These are phyloP conservation scores for Bolinopsis microptera DNA, from an alignment of 37 sponge, comb jelly and placozoan species.

Conservation along the genomic window DNA sequence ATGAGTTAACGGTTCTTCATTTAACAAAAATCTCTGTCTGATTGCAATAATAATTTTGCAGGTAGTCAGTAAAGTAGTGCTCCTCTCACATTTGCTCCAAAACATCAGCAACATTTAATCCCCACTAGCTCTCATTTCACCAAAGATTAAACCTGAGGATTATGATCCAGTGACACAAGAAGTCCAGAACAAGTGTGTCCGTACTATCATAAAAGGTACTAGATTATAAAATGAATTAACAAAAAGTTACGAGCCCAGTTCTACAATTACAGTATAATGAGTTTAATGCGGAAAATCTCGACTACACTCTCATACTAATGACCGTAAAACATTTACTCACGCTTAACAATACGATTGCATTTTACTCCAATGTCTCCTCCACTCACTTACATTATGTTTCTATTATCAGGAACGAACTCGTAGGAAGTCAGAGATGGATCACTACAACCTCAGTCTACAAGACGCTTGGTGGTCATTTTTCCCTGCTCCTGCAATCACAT, in stretches of 20 bases:
- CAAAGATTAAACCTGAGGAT: conserved; percentile 11
- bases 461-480: background rate
- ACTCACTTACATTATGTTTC: too few relatives aligned
- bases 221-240: too few relatives aligned
- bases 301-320: too few relatives aligned
- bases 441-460: background rate
- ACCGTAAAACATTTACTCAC: too few relatives aligned
- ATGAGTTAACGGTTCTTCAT: too few relatives aligned
- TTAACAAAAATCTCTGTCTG: too few relatives aligned
- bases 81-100: background rate
- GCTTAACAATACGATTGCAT: too few relatives aligned
- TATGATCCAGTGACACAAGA: background rate
- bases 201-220: too few relatives aligned
- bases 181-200: background rate
- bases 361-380: too few relatives aligned
- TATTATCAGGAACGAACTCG: background rate
- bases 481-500: conserved; percentile 33
- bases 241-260: too few relatives aligned
- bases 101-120: background rate
- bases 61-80: conserved; percentile 28
- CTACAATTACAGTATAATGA: too few relatives aligned
- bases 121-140: background rate
- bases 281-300: too few relatives aligned
- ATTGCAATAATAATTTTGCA: background rate
- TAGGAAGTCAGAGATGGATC: background rate